Evolutionary conservation across 2,797 vertebrate genomes (phyloP).

Genomic region (Crocidura indochinensis): DNA sequence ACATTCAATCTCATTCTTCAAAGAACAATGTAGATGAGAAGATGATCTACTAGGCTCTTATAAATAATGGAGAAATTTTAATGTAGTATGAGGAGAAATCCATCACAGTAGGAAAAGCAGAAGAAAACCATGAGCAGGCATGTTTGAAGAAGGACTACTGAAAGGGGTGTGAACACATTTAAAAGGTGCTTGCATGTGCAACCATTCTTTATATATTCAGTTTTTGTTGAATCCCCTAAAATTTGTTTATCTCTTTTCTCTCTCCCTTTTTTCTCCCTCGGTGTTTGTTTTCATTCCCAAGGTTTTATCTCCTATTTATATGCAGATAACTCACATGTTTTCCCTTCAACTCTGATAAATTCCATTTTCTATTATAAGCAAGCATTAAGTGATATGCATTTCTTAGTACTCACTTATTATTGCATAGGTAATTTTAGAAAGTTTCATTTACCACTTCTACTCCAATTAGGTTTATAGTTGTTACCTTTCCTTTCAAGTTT

Average conservation of each 20-base stretch:
- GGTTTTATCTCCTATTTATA: background rate
- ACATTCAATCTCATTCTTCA: background rate
- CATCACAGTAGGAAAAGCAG: background rate
- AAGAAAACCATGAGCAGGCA: background rate
- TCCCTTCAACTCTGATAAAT: conserved; percentile 39
- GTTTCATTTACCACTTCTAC: background rate
- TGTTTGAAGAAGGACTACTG: background rate
- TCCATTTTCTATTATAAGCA: conserved; percentile 1
- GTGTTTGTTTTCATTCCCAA: background rate
- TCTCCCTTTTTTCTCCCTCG: background rate
- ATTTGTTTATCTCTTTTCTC: background rate
- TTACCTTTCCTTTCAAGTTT: conserved; percentile 16
- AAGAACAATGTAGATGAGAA: conserved; percentile 8
- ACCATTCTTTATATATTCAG: background rate
- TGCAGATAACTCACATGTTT: background rate
- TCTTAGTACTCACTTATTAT: conserved; percentile 31
- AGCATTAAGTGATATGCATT: background rate
- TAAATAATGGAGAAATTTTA: conserved; percentile 1
- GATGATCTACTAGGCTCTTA: conserved; percentile 22
- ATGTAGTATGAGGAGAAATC: background rate
- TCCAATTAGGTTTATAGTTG: conserved; percentile 11
- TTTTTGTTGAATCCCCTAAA: background rate
- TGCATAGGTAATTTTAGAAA: background rate
- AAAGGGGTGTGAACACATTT: background rate
- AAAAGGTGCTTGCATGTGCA: background rate